A percentile compares a stretch with the other conserved stretches of the same genome.
Conservation (phyloP, 2,113 vertebrate species). For the Orthonyx spaldingii region DNA sequence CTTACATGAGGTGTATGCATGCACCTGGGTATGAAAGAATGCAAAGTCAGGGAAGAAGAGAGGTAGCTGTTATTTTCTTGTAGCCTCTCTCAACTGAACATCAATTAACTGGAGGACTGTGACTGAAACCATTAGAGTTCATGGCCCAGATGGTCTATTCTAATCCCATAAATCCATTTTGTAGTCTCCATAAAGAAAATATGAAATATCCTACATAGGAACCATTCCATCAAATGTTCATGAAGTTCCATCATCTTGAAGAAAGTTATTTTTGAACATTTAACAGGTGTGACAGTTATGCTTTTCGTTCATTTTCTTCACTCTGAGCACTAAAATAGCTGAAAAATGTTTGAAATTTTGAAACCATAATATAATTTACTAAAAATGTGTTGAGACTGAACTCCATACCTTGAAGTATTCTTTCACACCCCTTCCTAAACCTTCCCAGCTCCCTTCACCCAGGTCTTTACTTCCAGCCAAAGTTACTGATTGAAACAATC, state of each 20-base stretch:
- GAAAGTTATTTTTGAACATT: conserved; percentile 9
- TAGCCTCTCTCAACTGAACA: neutral
- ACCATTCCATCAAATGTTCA: neutral
- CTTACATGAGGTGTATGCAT: neutral
- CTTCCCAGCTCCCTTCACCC: neutral
- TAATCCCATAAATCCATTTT: neutral
- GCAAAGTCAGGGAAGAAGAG: neutral
- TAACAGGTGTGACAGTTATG: neutral
- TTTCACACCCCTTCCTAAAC: neutral
- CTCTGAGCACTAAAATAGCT: neutral
- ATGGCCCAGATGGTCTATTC: neutral
- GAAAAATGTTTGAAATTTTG: neutral
- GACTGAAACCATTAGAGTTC: neutral
- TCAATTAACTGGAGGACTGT: neutral
- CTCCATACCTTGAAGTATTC: neutral
- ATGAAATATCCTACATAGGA: neutral
- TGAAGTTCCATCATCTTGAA: neutral
- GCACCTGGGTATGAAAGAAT: neutral
- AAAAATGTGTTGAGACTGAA: neutral
- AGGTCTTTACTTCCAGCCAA: neutral
- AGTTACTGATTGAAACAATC: neutral
- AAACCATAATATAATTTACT: neutral
- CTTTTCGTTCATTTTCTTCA: conserved; percentile 15
- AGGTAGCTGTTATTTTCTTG: neutral
- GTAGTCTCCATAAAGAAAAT: neutral